Percentiles rank a stretch among this genome's conserved stretches.
phyloP scores from a whole-genome alignment of 2,113 vertebrate species.

The Pituophis catenifer region DNA sequence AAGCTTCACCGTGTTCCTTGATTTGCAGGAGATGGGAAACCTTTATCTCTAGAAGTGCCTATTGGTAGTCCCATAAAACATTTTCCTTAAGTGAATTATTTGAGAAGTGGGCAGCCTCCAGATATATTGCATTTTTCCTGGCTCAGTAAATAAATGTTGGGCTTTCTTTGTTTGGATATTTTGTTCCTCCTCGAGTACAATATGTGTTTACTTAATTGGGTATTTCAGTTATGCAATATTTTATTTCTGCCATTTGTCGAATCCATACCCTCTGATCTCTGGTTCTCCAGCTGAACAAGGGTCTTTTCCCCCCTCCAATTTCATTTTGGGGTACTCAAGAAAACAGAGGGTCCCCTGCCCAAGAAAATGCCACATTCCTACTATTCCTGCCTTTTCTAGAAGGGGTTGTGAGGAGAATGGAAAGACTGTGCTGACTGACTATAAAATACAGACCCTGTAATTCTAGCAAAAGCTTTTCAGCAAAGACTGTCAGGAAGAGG shows the following conservation, averaged over 20 bases:
- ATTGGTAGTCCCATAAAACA: neutral
- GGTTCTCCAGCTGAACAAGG: neutral
- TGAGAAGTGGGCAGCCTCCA: neutral
- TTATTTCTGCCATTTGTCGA: neutral
- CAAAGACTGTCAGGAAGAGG: conserved; percentile 72
- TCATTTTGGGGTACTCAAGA: neutral
- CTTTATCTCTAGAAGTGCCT: neutral
- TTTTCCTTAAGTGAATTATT: neutral
- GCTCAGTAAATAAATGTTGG: neutral
- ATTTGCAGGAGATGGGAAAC: neutral
- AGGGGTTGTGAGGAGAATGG: fast-evolving
- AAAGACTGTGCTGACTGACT: fast-evolving
- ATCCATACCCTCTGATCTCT: neutral
- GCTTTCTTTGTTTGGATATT: conserved; percentile 1
- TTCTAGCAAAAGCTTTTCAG: conserved; percentile 20
- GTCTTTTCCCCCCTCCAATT: neutral
- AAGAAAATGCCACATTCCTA: neutral
- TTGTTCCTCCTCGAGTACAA: neutral
- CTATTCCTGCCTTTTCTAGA: neutral
- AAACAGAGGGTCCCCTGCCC: neutral
- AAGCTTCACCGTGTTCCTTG: neutral
- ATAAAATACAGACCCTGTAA: conserved; percentile 9
- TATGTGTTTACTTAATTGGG: neutral
- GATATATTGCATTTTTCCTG: neutral
- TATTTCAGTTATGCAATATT: neutral